Conservation (phyloP, 2,888 invertebrate genomes). For the Macrosiphum euphorbiae region DNA sequence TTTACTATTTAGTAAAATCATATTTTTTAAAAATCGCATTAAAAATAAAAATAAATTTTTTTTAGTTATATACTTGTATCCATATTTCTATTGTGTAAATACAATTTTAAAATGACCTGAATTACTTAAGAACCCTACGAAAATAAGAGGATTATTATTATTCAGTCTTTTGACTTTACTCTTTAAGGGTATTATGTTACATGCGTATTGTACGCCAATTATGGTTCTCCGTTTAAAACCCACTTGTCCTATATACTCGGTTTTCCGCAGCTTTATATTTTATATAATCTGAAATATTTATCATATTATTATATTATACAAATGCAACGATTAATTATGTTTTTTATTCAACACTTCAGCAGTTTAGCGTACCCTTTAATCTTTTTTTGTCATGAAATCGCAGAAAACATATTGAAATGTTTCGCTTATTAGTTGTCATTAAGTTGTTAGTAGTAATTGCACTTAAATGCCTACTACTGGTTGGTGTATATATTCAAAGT, state of each 20-base stretch:
- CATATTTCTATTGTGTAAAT: background rate
- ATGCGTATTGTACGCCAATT: constrained; percentile 15
- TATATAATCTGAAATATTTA: background rate
- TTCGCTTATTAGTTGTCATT: background rate
- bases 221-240: constrained; percentile 23
- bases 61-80: background rate
- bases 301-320: constrained; percentile 15
- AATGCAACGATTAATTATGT: background rate
- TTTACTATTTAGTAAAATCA: background rate
- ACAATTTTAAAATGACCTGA: background rate
- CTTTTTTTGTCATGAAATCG: background rate
- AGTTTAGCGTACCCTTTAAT: background rate
- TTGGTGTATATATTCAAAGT: background rate
- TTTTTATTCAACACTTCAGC: background rate
- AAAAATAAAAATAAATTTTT: background rate
- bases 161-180: constrained; percentile 5
- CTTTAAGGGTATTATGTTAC: background rate
- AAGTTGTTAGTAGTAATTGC: background rate
- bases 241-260: background rate
- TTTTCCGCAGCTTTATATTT: background rate
- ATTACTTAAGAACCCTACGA: background rate
- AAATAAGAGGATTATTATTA: constrained; percentile 11
- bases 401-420: background rate
- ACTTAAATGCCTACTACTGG: background rate
- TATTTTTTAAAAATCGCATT: background rate